Conservation (phyloP, 1,140 invertebrate species). For the Copidosoma floridanum region DNA sequence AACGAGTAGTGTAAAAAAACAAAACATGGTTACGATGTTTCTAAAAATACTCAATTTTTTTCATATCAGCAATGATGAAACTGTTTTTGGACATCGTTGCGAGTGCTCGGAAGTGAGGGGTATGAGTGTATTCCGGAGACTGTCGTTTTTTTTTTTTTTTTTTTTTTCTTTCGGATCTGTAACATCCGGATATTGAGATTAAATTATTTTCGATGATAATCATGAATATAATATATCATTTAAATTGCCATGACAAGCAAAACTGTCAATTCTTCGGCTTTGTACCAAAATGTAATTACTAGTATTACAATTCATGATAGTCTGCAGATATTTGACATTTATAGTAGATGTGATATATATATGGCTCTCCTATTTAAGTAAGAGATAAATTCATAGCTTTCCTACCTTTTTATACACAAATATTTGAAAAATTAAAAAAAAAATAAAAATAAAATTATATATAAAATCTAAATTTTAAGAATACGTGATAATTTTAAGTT, state of each 20-base stretch:
- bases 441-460: too few relatives aligned
- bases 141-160: too few relatives aligned
- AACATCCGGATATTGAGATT: neutral
- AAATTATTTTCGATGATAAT: neutral
- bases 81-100: too few relatives aligned
- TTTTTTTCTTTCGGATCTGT: too few relatives aligned
- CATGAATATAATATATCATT: neutral
- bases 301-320: neutral
- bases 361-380: neutral
- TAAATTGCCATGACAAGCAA: slow-evolving; percentile 2
- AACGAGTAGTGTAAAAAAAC: slow-evolving; percentile 14
- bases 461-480: neutral
- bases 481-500: neutral
- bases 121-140: too few relatives aligned
- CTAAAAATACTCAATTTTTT: too few relatives aligned
- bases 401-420: neutral
- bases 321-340: neutral
- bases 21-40: too few relatives aligned
- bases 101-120: too few relatives aligned
- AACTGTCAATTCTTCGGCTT: neutral
- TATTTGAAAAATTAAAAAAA: neutral
- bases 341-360: neutral
- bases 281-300: neutral
- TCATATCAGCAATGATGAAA: too few relatives aligned
- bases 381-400: neutral